Evolutionary conservation across 1,140 invertebrate species (phyloP), one percentile per base, ranked within the genome.

Genomic region (Euschistus heros): DNA sequence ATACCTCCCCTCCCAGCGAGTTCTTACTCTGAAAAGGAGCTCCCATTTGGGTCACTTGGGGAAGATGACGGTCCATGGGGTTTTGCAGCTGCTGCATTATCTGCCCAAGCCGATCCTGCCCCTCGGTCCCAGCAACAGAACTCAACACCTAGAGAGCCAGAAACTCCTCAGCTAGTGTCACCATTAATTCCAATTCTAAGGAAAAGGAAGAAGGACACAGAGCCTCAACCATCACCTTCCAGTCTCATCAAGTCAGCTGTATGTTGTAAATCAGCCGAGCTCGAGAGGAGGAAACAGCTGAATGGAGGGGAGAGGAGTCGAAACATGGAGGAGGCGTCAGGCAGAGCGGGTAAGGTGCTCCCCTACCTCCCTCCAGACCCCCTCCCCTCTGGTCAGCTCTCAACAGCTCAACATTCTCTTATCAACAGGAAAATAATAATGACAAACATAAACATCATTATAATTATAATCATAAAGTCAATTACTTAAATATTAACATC

Each of bases 231-330:
- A 8, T 30, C 37, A 42, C 20, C 33, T 8, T 82, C 82, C 66
- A 78, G 77, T 68, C 74, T 86, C 27, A 83, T 86, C 60, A 84
- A 86, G 73, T 81, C 81, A 13, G 82, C 82, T 8, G 82, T 84
- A 33, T 82, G 81, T 70, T 80, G 78, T 68, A 84, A 84, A 74
- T 76, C 78, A 55, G 79, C 80, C 69, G 77, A 76, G 69, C 76
- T 73, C 68, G 69, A 76, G 62, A 72, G 73, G 57, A 57, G 15
- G 59, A 30, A 57, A 57, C 54, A 26, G 54, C 54, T 57, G 54
- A 57, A 24, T 26, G 54, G 54, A 57, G 54, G 54, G 54, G 54
- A 57, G 54, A 22, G 54, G 54, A 57, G 54, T 57, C 54, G 54
- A 14, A 22, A 26, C 18, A 57, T 57, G 54, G 54, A 57, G 54